Evolutionary conservation across 2,797 vertebrate genomes (phyloP), one percentile per base, ranked within the genome.

Genomic region (Apogon hyalosoma): DNA sequence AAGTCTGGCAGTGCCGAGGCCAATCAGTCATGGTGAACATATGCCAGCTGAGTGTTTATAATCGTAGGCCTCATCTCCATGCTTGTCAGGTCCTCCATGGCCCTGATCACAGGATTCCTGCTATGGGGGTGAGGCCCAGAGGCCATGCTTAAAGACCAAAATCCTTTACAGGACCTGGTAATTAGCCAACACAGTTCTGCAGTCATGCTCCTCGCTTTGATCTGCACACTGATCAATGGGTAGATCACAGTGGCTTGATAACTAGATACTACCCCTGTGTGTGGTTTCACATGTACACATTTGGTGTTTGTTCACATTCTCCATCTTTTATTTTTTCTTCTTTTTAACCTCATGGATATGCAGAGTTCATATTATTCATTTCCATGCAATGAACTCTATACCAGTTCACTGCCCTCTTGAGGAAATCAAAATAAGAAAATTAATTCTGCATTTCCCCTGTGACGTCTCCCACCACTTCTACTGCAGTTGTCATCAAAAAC

Each of bases 151-250:
- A 87, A 87, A 87, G 79, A 87, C 82, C 68, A 1, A 80, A 87
- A 90, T 87, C 86, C 82, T 86, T 83, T 83, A 88, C 85, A 87
- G 84, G 71, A 65, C 63, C 72, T 31, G 38, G 61, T 90, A 89
- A 90, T 91, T 89, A 91, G 82, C 80, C 74, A 69, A 63, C 82
- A 83, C 48, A 18, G 73, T 52, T 84, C 75, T 73, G 60, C 74
- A 79, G 87, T 79, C 61, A 43, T 60, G 74, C 70, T 77, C 60
- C 60, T 55, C 10, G 2, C 87, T 92, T 90, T 91, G 87, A 91
- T 90, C 85, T 58, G 40, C 63, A 18, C 62, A 43, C 80, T 77
- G 88, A 91, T 91, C 87, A 87, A 92, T 88, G 67, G 58, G n/a
- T 5, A 67, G 84, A 87, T 89, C 86, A 85, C 80, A 84, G 77